Percentiles rank a stretch among this genome's conserved stretches.
Evolutionary conservation across 2,113 vertebrate species (phyloP).

Genomic region (Oxygymnocypris stewartii): DNA sequence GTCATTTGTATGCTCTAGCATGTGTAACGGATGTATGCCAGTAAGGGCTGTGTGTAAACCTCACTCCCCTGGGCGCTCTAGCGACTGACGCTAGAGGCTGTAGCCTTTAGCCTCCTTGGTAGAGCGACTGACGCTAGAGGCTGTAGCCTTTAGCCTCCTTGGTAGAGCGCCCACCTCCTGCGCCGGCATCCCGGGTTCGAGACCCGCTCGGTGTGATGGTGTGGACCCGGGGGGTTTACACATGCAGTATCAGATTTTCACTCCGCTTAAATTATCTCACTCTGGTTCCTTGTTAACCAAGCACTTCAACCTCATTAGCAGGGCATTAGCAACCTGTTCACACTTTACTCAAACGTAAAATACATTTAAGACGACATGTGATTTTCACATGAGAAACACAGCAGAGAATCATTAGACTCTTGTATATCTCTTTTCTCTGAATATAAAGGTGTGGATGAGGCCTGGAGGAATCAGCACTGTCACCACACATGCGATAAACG

Average conservation of each 20-base stretch:
- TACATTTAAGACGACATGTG: not conserved
- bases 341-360: conserved; percentile 42
- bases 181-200: too few relatives aligned
- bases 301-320: conserved; percentile 55
- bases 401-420: not conserved
- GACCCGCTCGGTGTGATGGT: too few relatives aligned
- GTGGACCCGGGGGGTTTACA: too few relatives aligned
- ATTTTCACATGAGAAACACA: not conserved
- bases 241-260: conserved; percentile 20
- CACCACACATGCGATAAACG: too few relatives aligned
- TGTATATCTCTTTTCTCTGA: not conserved
- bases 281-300: not conserved
- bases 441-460: not conserved
- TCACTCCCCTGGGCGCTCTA: too few relatives aligned
- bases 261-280: not conserved
- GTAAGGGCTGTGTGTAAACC: too few relatives aligned
- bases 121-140: too few relatives aligned
- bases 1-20: not conserved
- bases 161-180: too few relatives aligned
- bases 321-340: conserved; percentile 48
- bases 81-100: too few relatives aligned
- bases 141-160: too few relatives aligned
- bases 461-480: not conserved
- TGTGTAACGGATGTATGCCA: too few relatives aligned
- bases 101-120: too few relatives aligned